Percentiles rank a stretch among this genome's conserved stretches.
Conservation (phyloP, 2,797 vertebrate species). For the Odontamblyopus rebecca region DNA sequence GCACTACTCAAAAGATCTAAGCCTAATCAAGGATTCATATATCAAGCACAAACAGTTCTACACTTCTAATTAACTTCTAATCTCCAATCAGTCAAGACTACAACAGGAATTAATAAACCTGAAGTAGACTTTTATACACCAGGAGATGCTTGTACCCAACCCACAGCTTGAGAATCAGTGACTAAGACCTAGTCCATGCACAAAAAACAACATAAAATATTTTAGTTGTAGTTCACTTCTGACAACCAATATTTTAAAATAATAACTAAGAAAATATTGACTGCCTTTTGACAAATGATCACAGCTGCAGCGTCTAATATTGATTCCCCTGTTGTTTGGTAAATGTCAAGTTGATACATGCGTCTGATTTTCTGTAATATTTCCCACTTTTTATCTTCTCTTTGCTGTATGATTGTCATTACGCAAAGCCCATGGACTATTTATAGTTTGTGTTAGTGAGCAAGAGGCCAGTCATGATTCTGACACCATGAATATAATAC, state of each 20-base stretch:
- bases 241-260: conserved; percentile 5
- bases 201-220: neutral
- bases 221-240: neutral
- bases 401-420: conserved; percentile 51
- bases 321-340: conserved; percentile 26
- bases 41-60: neutral
- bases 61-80: too few species aligned
- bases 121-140: neutral
- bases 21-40: too few species aligned
- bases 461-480: conserved; percentile 55
- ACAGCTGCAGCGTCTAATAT: conserved; percentile 28
- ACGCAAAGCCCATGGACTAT: conserved; percentile 64
- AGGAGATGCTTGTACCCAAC: neutral
- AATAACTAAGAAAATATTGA: conserved; percentile 16
- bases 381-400: conserved; percentile 23
- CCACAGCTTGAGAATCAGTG: neutral
- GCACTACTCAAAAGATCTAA: neutral
- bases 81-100: too few species aligned
- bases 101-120: neutral
- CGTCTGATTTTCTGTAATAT: conserved; percentile 23
- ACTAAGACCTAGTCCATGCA: neutral
- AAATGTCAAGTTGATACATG: conserved; percentile 37
- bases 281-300: conserved; percentile 39
- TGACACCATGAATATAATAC: conserved; percentile 49
- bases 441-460: conserved; percentile 60